Base-by-base conservation (phyloP, 1,140 invertebrate species). In the Trigoniulus corallinus region DNA sequence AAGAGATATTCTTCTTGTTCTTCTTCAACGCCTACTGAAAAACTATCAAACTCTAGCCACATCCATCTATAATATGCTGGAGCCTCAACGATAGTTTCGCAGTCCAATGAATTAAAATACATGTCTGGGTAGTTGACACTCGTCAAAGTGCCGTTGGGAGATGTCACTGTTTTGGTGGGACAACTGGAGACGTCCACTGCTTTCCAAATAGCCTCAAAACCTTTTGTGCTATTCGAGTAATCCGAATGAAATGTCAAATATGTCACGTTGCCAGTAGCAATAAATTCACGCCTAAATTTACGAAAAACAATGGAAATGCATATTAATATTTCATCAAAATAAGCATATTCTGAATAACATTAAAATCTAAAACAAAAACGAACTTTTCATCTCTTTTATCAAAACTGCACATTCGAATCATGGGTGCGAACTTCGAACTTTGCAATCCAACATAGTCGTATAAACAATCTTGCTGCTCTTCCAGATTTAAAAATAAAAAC, bases 101-200 rank as follows among this genome's bases (percentile, higher is more conserved):
- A 84, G 58, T 81, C 73, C n/a, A 82, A 59, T 51, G 72, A 67
- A 0, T 76, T 68, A 2, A 83, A 63, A 37, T 81, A 67, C 57
- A 77, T 77, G 50, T 76, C 59, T 0, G 80, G 80, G 62, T 78
- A 82, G 61, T 82, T 80, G 0, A 80, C 79, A 51, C 75, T 79
- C 4, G 62, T 53, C 43, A 67, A 50, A 29, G 54, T 56, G 7
- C 59, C 59, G 10, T 58, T 51, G 57, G 1, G 77, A 2, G 54
- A 23, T 4, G 48, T 48, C 18, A 58, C 54, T 1, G 42, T 45
- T 20, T 52, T 2, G 24, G 70, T 66, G 0, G 76, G 75, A 64
- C 82, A 84, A 1, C 74, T 72, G 0, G 71, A 70, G 23, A 81
- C 67, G 53, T 82, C 78, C 0, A 83, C 74, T 0, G 79, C 74